Evolutionary conservation across 2,797 vertebrate species (phyloP).

Genomic region (Oryzias sinensis): DNA sequence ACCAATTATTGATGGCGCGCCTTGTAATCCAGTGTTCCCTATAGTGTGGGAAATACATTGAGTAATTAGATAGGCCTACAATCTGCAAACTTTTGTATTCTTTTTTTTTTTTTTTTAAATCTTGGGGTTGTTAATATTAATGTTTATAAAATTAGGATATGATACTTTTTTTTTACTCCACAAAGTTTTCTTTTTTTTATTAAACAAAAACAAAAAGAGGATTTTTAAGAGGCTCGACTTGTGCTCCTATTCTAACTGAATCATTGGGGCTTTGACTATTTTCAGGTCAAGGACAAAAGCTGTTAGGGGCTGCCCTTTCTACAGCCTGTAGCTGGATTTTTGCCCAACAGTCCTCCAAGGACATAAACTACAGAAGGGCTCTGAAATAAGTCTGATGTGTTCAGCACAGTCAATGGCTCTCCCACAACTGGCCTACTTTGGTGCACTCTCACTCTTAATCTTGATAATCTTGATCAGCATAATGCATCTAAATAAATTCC

Average conservation of each 20-base stretch:
- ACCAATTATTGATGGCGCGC: too few species aligned
- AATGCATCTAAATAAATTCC: constrained; percentile 32
- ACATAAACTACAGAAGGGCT: constrained; percentile 41
- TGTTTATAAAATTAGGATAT: too few species aligned
- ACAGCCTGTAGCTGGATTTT: constrained; percentile 36
- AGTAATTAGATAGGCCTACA: too few species aligned
- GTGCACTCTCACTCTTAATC: constrained; percentile 17
- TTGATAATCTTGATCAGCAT: constrained; percentile 45
- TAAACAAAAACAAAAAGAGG: too few species aligned
- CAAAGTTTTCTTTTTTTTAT: too few species aligned
- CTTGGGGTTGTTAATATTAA: too few species aligned
- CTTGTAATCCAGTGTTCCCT: too few species aligned
- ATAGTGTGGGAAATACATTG: too few species aligned
- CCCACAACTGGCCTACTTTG: constrained; percentile 56
- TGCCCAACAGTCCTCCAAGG: constrained; percentile 38
- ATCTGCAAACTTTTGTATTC: too few species aligned
- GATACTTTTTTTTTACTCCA: too few species aligned
- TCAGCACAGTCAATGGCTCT: constrained; percentile 48
- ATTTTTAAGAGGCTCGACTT: too few species aligned
- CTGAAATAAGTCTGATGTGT: constrained; percentile 55
- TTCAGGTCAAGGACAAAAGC: constrained; percentile 53
- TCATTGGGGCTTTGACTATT: constrained; percentile 14
- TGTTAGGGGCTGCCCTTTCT: constrained; percentile 1
- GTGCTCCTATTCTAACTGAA: background rate
- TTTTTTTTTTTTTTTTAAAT: too few species aligned